Conservation (phyloP, 2,888 invertebrate genomes). For the Cataglyphis livida region DNA sequence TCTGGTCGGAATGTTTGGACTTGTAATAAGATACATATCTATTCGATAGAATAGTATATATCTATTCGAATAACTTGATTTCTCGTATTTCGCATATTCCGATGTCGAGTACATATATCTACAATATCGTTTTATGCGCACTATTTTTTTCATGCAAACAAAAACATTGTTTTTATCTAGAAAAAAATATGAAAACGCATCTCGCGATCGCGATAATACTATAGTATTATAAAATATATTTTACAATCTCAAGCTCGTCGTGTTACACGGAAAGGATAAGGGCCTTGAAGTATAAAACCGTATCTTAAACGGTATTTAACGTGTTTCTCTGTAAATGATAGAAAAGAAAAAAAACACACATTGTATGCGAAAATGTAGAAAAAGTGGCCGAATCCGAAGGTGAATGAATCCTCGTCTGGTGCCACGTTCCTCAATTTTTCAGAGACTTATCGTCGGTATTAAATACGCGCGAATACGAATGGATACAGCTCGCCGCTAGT, state of each 20-base stretch:
- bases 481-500: conserved; percentile 27
- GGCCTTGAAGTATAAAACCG: conserved; percentile 38
- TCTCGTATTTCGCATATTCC: conserved; percentile 14
- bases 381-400: neutral
- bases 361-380: neutral
- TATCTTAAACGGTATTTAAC: conserved; percentile 22
- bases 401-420: conserved; percentile 49
- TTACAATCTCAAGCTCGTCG: conserved; percentile 3
- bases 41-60: neutral
- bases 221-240: neutral
- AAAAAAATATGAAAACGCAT: conserved; percentile 14
- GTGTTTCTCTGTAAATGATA: conserved; percentile 18
- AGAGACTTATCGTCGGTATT: conserved; percentile 55
- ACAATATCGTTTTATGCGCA: conserved; percentile 19
- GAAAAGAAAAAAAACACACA: neutral
- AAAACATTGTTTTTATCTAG: conserved; percentile 20
- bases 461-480: conserved; percentile 41
- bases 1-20: no score
- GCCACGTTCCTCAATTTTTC: conserved; percentile 61
- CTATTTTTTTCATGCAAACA: conserved; percentile 17
- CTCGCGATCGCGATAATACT: neutral
- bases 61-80: conserved; percentile 15
- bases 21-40: no score
- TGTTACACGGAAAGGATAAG: conserved; percentile 28
- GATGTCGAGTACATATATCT: neutral